Base-by-base conservation (phyloP, 2,797 vertebrate species). In the Apogon talboti region DNA sequence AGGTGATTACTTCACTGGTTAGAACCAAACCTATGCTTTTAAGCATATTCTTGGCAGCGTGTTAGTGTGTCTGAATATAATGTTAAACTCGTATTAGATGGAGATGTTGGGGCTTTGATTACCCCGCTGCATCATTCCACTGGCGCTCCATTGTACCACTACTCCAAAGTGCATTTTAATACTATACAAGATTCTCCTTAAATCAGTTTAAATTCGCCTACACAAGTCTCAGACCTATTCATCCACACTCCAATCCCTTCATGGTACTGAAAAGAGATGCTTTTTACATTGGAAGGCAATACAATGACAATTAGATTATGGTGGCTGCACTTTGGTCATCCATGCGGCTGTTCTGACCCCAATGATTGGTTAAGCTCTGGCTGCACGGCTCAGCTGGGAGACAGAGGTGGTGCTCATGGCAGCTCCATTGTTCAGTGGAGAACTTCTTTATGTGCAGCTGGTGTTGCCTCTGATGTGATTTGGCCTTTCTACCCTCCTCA, bases 281-380 rank as follows among this genome's bases (percentile, higher is more conserved):
- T 79, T 90, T 91, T 92, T 92, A 92, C 87, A 87, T 89, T 79
- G 79, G 86, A 86, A 91, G 87, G 90, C 92, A 92, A 93, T 92
- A 92, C 92, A 93, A 92, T 92, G 91, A 92, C 89, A 91, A 94
- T 94, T 92, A 89, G 89, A 94, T 94, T 93, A 94, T 69, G 86
- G 80, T 69, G 84, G 81, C 87, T 92, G 91, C 92, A 88, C 92
- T 90, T 79, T 87, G 89, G 85, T 91, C 88, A 83, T 87, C 86
- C 90, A 86, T 87, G 86, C 83, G 81, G 83, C 89, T 86, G 85
- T 76, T 85, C 70, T 89, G 89, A 89, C 90, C 88, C 78, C 82
- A 77, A 80, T 89, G 90, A 92, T 88, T 89, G 89, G 89, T 83
- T 87, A 81, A 90, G 77, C 77, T 74, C 73, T 52, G 80, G 66